A percentile compares a stretch with the other conserved stretches of the same genome.
Conservation (phyloP, 2,797 vertebrate genomes). For the Tenualosa thibaudeaui region DNA sequence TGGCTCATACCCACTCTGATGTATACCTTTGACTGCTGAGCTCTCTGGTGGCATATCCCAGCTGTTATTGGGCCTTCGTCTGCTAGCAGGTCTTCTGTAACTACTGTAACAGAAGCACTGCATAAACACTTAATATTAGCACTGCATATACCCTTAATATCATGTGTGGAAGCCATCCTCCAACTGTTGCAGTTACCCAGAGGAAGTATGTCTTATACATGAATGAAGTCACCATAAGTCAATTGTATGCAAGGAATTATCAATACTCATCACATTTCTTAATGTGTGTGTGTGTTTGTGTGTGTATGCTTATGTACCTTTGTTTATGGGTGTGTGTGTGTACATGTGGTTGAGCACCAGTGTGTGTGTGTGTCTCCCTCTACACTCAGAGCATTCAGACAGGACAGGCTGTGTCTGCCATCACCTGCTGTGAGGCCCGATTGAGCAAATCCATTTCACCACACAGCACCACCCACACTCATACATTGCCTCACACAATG, state of each 20-base stretch:
- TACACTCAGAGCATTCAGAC: constrained; percentile 3
- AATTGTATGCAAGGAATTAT: not conserved
- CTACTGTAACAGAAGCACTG: not conserved
- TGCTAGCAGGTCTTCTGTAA: not conserved
- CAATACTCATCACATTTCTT: not conserved
- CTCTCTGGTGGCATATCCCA: not conserved
- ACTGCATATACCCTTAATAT: not conserved
- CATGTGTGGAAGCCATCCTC: not conserved
- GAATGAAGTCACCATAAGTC: not conserved
- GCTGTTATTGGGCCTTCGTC: not conserved
- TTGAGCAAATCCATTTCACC: constrained; percentile 24
- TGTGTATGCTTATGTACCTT: not conserved
- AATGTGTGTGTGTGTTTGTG: not conserved
- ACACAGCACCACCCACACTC: not conserved
- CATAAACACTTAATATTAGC: not conserved
- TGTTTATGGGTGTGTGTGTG: not conserved
- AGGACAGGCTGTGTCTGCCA: not conserved
- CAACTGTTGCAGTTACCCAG: not conserved
- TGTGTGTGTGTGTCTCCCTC: not conserved
- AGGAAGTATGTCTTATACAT: not conserved
- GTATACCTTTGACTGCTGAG: not conserved
- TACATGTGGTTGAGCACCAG: too few relatives aligned
- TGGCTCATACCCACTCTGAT: not conserved
- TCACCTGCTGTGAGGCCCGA: not conserved
- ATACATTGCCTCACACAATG: constrained; percentile 10